A percentile compares a stretch with the other conserved stretches of the same genome.
Evolutionary conservation across 2,113 vertebrate species (phyloP).

Genomic region (Columba janthina): DNA sequence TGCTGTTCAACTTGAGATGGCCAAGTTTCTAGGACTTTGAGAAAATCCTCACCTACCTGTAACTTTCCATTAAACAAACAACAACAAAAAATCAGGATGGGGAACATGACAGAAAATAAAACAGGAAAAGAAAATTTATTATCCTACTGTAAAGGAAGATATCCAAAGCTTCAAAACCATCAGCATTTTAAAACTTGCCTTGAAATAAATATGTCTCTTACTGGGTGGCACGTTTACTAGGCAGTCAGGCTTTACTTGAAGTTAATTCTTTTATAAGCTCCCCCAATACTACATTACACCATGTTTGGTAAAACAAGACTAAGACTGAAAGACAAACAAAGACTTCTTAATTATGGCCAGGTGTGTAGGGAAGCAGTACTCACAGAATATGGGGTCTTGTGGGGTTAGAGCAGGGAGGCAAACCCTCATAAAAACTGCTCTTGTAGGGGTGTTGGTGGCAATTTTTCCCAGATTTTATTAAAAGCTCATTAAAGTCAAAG

Average conservation of each 20-base stretch:
- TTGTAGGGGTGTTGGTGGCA: background rate
- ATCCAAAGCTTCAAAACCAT: background rate
- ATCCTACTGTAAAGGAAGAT: background rate
- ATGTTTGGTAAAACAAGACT: slow-evolving; percentile 32
- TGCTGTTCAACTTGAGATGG: background rate
- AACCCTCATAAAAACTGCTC: slow-evolving; percentile 18
- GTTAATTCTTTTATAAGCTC: slow-evolving; percentile 31
- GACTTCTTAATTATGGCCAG: slow-evolving; percentile 48
- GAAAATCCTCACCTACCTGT: background rate
- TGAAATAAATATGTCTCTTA: background rate
- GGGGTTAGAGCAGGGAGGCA: background rate
- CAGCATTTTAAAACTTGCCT: background rate
- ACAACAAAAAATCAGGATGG: background rate
- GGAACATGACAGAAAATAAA: background rate
- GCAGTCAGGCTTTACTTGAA: background rate
- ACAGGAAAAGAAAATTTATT: background rate
- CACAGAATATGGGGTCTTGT: background rate
- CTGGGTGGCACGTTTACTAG: slow-evolving; percentile 28
- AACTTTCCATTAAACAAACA: background rate
- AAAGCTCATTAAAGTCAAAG: slow-evolving; percentile 35
- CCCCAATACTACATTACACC: background rate
- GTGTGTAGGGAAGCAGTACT: background rate
- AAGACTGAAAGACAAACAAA: slow-evolving; percentile 43
- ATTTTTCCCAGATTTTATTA: slow-evolving; percentile 23
- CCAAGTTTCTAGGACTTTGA: background rate